Base-by-base conservation (phyloP, 2,888 invertebrate species). In the Amblyjoppa fuscipennis region DNA sequence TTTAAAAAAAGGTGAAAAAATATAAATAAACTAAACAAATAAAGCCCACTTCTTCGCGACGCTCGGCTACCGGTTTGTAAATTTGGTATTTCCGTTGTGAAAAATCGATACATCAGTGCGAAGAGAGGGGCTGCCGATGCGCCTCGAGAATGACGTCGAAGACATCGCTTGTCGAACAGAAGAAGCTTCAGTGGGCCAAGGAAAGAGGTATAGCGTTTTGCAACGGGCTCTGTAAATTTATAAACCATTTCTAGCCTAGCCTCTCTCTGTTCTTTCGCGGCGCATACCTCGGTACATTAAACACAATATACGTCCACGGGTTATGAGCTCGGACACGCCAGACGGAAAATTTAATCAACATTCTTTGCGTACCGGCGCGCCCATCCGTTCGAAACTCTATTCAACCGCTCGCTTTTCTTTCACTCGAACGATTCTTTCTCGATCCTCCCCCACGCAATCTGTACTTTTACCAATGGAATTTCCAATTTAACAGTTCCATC, bases 121-220 rank as follows among this genome's bases (percentile, higher is more conserved):
- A 64, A 9, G 6, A 53, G 34, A 70, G 70, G 20, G 13, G 25
- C 2, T 20, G 71, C 49, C 20, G 45, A 45, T 28, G 53, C 74
- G 70, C 56, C 74, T 73, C 56, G 83, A 59, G 56, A 81, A 87
- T 90, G 87, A 86, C 89, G 34, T 90, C 90, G 83, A 91, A 91
- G 85, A 90, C 93, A 87, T 96, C 97, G 88, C 95, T 98, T 93
- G 95, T 98, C 91, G 98, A 98, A 95, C 96, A 97, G 95, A 98
- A 98, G 95, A 97, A 97, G 94, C 96, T 97, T 92, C 98, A 99
- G 96, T 98, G 98, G 98, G 98, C 98, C 90, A 96, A 96, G 94
- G 98, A 99, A 95, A 96, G 96, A 96, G 98, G 98, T 98, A 95
- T 78, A 69, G 1, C 56, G 4, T 31, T 80, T 75, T 70, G 56